These are phyloP conservation scores for Tympanuchus pallidicinctus DNA, from an alignment of 2,113 vertebrate species.

Conservation along the genomic window DNA sequence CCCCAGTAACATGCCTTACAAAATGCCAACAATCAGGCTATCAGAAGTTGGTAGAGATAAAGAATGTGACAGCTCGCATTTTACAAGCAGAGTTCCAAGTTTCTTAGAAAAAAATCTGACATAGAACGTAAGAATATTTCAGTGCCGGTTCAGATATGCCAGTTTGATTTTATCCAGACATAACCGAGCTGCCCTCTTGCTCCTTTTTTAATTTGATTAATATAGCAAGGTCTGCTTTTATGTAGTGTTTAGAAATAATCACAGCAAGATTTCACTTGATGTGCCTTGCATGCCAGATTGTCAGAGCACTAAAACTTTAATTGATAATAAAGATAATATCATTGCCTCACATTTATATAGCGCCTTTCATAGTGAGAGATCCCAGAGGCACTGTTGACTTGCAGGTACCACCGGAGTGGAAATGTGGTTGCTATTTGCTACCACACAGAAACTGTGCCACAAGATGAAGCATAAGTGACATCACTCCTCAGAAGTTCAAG, in stretches of 20 bases:
- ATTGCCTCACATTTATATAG: conserved; percentile 37
- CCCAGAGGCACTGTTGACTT: conserved; percentile 62
- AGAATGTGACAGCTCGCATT: background rate
- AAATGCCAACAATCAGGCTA: background rate
- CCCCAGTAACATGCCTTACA: background rate
- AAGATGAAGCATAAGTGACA: background rate
- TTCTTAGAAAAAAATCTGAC: background rate
- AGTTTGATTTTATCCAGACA: background rate
- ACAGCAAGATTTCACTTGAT: conserved; percentile 64
- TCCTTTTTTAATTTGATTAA: conserved; percentile 50
- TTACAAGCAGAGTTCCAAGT: background rate
- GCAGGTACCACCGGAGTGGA: background rate
- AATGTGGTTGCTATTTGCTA: background rate
- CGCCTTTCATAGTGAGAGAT: conserved; percentile 53
- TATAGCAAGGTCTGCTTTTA: conserved; percentile 48
- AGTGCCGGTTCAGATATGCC: background rate
- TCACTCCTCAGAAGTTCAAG: background rate
- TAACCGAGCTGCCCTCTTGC: background rate
- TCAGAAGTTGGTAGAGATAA: background rate
- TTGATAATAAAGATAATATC: conserved; percentile 74
- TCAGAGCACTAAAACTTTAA: conserved; percentile 75
- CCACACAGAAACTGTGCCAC: background rate
- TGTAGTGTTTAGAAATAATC: conserved; percentile 65
- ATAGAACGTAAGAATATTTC: background rate
- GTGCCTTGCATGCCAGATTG: conserved; percentile 66